phyloP scores from a whole-genome alignment of 2,113 vertebrate species.

The Polypterus senegalus region DNA sequence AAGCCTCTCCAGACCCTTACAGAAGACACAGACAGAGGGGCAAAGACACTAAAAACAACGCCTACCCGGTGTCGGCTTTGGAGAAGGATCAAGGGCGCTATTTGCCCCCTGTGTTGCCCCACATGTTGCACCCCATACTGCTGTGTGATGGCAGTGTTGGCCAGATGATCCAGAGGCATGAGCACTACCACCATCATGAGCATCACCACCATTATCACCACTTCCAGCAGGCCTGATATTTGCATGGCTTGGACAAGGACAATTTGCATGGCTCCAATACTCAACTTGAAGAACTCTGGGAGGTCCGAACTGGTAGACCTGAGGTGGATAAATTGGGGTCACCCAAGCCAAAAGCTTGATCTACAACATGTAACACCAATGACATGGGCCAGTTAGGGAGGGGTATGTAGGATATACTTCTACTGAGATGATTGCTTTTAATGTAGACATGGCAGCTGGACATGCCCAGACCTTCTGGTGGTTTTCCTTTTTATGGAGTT shows the following conservation, averaged over 20 bases:
- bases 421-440: too few relatives aligned
- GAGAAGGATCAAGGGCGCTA: constrained; percentile 81
- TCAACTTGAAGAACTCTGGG: constrained; percentile 12
- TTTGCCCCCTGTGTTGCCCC: constrained; percentile 50
- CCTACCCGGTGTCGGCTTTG: constrained; percentile 50
- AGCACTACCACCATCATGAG: constrained; percentile 94
- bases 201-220: constrained; percentile 98
- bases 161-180: constrained; percentile 86
- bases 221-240: constrained; percentile 84
- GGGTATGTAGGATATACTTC: too few relatives aligned
- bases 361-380: too few relatives aligned
- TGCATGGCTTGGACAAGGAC: not conserved
- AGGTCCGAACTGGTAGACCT: too few relatives aligned
- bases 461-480: too few relatives aligned
- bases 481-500: too few relatives aligned
- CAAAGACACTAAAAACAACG: constrained; percentile 49
- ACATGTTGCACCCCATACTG: constrained; percentile 30
- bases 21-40: constrained; percentile 83
- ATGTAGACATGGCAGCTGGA: too few relatives aligned
- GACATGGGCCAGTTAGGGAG: too few relatives aligned
- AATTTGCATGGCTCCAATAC: not conserved
- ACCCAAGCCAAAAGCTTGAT: too few relatives aligned
- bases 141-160: constrained; percentile 78
- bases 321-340: too few relatives aligned
- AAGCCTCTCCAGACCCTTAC: constrained; percentile 50